Percentiles rank a stretch among this genome's conserved stretches.
phyloP scores from a whole-genome alignment of 2,797 vertebrate genomes.

The Miichthys miiuy region DNA sequence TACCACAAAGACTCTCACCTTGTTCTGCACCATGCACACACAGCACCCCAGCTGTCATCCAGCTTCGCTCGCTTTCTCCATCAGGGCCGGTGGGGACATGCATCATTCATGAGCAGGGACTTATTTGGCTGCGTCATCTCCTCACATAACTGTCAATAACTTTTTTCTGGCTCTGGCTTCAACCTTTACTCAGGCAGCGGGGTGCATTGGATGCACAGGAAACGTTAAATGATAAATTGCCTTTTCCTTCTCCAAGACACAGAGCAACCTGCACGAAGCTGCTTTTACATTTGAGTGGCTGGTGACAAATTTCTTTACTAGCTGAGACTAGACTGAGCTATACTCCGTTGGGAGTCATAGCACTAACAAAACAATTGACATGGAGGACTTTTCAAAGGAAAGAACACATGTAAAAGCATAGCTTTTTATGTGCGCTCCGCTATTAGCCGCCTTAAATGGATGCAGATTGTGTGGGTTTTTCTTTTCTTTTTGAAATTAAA shows the following conservation, averaged over 20 bases:
- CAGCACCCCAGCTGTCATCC: conserved; percentile 76
- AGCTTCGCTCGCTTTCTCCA: conserved; percentile 69
- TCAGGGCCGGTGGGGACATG: conserved; percentile 68
- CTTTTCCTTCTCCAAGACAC: not conserved
- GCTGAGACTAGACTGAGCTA: not conserved
- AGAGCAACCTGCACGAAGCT: not conserved
- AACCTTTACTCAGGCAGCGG: conserved; percentile 35
- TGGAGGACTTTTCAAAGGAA: not conserved
- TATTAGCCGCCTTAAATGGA: not conserved
- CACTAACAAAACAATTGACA: not conserved
- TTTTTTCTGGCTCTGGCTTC: conserved; percentile 52
- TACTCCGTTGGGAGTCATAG: not conserved
- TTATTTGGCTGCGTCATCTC: conserved; percentile 79
- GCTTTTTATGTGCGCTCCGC: not conserved
- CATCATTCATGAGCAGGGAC: conserved; percentile 83
- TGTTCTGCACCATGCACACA: conserved; percentile 84
- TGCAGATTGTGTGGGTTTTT: not conserved
- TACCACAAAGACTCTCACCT: conserved; percentile 75
- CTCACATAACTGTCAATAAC: conserved; percentile 71
- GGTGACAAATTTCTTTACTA: not conserved
- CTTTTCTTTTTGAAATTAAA: not conserved
- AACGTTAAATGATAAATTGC: conserved; percentile 26
- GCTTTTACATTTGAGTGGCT: not conserved
- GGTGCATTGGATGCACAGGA: conserved; percentile 28
- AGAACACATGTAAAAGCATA: too few species aligned